Conservation (phyloP, 2,797 vertebrate genomes). For the Acanthurus lineatus region DNA sequence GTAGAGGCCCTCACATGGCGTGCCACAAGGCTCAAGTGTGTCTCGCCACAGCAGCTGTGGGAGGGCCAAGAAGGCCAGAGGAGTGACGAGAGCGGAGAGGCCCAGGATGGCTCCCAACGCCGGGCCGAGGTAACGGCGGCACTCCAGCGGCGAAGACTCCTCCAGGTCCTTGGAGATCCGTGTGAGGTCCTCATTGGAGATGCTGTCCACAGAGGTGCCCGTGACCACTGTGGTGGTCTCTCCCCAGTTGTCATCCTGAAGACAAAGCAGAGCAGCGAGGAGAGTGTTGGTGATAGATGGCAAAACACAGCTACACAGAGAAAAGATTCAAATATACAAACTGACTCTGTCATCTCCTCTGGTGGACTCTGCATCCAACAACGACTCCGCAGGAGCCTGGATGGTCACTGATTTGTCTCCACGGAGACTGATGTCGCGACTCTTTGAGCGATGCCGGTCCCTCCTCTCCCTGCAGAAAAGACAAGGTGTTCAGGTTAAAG, state of each 20-base stretch:
- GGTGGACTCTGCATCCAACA: constrained; percentile 91
- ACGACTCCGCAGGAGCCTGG: constrained; percentile 91
- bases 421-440: constrained; percentile 87
- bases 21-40: constrained; percentile 89
- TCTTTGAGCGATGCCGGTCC: constrained; percentile 92
- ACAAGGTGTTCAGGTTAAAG: too few relatives aligned
- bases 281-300: not conserved
- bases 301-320: accelerated
- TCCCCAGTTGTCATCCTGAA: constrained; percentile 95
- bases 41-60: constrained; percentile 92
- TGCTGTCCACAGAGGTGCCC: constrained; percentile 93
- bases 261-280: not conserved
- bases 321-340: accelerated
- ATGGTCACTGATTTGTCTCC: constrained; percentile 94
- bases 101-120: constrained; percentile 86
- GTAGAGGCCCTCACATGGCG: constrained; percentile 93
- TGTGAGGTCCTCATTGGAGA: constrained; percentile 93
- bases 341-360: constrained; percentile 93
- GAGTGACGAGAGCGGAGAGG: constrained; percentile 89
- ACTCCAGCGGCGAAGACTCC: constrained; percentile 88
- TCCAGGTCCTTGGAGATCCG: constrained; percentile 92
- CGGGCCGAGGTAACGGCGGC: constrained; percentile 87
- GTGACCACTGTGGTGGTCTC: constrained; percentile 95
- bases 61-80: constrained; percentile 91
- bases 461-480: constrained; percentile 87